Conservation (phyloP, 2,888 invertebrate genomes). For the Drosophila dives region DNA sequence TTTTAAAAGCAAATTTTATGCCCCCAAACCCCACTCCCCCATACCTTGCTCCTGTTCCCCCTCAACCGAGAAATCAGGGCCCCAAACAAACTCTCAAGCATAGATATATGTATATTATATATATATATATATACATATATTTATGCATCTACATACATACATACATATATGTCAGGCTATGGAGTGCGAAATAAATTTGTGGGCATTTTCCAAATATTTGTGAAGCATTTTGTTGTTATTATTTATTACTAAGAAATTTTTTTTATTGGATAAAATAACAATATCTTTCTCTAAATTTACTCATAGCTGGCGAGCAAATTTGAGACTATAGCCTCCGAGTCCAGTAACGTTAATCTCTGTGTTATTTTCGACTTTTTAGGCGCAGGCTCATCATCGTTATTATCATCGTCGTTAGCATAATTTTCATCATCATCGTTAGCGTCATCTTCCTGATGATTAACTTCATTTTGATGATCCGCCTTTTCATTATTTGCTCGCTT, state of each 20-base stretch:
- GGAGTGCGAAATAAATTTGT: conserved; percentile 71
- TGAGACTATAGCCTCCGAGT: conserved; percentile 72
- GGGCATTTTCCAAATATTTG: conserved; percentile 82
- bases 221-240: conserved; percentile 71
- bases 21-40: conserved; percentile 49
- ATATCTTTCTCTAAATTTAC: background rate
- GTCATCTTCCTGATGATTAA: background rate
- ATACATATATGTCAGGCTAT: conserved; percentile 33
- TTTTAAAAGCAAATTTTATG: conserved; percentile 83
- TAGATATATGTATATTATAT: conserved; percentile 6
- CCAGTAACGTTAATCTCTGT: conserved; percentile 60
- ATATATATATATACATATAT: conserved; percentile 7
- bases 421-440: background rate
- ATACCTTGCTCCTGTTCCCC: background rate
- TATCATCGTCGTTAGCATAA: conserved; percentile 1
- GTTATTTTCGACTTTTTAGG: conserved; percentile 64
- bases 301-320: conserved; percentile 54
- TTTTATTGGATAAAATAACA: background rate
- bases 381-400: conserved; percentile 49
- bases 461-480: background rate
- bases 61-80: conserved; percentile 7
- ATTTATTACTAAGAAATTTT: conserved; percentile 25
- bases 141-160: conserved; percentile 19
- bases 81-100: conserved; percentile 19
- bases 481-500: conserved; percentile 5